phyloP scores from a whole-genome alignment of 2,888 invertebrate genomes.

The Aleiodes testaceus region DNA sequence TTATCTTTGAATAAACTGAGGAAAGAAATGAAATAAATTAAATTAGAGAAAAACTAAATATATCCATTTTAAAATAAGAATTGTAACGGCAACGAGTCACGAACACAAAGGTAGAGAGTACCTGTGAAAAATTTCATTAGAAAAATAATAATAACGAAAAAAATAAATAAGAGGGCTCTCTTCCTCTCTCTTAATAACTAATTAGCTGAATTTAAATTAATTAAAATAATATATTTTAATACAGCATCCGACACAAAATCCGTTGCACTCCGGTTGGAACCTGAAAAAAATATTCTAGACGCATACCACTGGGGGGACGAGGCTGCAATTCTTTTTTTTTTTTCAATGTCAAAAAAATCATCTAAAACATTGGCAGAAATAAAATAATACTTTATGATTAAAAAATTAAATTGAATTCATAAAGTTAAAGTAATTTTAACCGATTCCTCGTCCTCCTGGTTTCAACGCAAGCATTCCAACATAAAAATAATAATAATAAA shows the following conservation, averaged over 20 bases:
- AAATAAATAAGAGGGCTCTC: not conserved
- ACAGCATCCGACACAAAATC: constrained; percentile 71
- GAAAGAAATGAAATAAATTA: constrained; percentile 11
- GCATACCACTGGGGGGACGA: constrained; percentile 42
- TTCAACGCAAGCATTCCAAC: constrained; percentile 43
- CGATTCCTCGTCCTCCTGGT: constrained; percentile 42
- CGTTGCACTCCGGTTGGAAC: constrained; percentile 68
- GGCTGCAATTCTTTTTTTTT: constrained; percentile 3
- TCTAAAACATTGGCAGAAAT: too few species aligned
- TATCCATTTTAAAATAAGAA: constrained; percentile 24
- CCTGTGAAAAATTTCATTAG: constrained; percentile 43
- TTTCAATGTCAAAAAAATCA: too few species aligned
- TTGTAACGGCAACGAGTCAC: constrained; percentile 34
- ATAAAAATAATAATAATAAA: constrained; percentile 35
- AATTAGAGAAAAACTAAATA: constrained; percentile 27
- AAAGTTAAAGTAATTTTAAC: constrained; percentile 10
- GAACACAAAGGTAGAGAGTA: constrained; percentile 47
- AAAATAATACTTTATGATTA: constrained; percentile 16
- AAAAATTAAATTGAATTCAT: not conserved
- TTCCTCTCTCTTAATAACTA: constrained; percentile 20
- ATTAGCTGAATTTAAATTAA: constrained; percentile 62
- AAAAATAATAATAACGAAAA: constrained; percentile 9
- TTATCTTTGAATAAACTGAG: constrained; percentile 44
- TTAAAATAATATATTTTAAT: constrained; percentile 60
- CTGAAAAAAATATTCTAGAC: constrained; percentile 64